Conservation (phyloP, 30 jellyfish, hydroid and myxozoan species). For the Cassiopea xamachana region DNA sequence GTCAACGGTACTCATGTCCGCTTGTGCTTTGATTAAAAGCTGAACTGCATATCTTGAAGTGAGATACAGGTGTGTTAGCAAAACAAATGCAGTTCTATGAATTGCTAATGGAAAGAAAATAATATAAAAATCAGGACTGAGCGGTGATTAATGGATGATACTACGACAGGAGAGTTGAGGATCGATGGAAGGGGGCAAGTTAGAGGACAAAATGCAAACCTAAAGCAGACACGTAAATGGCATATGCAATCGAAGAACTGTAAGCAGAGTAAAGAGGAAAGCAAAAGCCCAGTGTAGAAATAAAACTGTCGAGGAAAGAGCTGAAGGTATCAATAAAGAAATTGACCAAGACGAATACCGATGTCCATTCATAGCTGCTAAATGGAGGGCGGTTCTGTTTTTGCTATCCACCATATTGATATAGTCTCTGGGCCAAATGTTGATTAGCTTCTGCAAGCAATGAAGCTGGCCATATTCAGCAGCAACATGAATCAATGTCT, state of each 20-base stretch:
- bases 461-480: conserved; percentile 11
- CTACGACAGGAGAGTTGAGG: too few species aligned
- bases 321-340: background rate
- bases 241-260: too few species aligned
- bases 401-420: conserved; percentile 30
- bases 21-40: conserved; percentile 11
- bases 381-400: conserved; percentile 44
- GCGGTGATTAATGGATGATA: too few species aligned
- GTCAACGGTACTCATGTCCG: conserved; percentile 8
- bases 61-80: background rate
- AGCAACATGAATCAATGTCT: conserved; percentile 48
- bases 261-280: too few species aligned
- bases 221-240: too few species aligned
- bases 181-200: too few species aligned
- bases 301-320: background rate
- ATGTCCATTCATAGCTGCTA: conserved; percentile 54
- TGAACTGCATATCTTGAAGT: background rate
- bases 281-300: background rate
- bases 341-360: background rate
- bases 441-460: conserved; percentile 16
- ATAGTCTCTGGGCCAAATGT: conserved; percentile 36
- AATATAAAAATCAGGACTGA: too few species aligned
- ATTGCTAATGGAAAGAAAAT: too few species aligned
- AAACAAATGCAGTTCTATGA: too few species aligned
- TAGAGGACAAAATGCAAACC: too few species aligned